These are phyloP conservation scores for Scaptomyza polygonia DNA, from an alignment of 2,888 invertebrate species.

Conservation along the genomic window DNA sequence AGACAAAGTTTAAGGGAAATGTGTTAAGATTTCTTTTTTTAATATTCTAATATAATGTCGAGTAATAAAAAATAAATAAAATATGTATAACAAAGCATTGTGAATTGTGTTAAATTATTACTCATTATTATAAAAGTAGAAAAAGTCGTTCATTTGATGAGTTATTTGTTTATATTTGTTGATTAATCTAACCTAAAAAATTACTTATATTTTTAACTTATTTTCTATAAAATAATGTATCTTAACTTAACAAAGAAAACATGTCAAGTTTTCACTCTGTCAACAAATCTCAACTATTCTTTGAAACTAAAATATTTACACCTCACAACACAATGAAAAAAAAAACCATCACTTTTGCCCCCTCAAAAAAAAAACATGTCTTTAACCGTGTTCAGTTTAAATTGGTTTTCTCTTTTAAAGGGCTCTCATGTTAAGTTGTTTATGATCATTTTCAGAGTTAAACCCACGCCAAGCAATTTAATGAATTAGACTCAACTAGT, in stretches of 20 bases:
- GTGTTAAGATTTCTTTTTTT: not conserved
- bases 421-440: not conserved
- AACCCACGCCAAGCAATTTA: constrained; percentile 5
- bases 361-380: not conserved
- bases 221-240: too few relatives aligned
- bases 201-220: too few relatives aligned
- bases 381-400: not conserved
- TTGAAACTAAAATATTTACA: too few relatives aligned
- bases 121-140: too few relatives aligned
- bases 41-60: not conserved
- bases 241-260: too few relatives aligned
- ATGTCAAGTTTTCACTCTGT: too few relatives aligned
- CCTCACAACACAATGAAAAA: not conserved
- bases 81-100: too few relatives aligned
- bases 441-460: not conserved
- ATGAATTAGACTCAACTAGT: not conserved
- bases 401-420: not conserved
- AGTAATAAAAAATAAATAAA: not conserved
- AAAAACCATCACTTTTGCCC: not conserved
- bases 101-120: too few relatives aligned
- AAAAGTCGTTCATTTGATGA: too few relatives aligned
- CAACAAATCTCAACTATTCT: too few relatives aligned
- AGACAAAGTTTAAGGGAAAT: not conserved
- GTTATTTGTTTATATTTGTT: too few relatives aligned
- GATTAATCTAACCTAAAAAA: too few relatives aligned